Evolutionary conservation across 2,888 invertebrate genomes (phyloP), one percentile per base, ranked within the genome.

Genomic region (Nematopogon swammerdamellus): DNA sequence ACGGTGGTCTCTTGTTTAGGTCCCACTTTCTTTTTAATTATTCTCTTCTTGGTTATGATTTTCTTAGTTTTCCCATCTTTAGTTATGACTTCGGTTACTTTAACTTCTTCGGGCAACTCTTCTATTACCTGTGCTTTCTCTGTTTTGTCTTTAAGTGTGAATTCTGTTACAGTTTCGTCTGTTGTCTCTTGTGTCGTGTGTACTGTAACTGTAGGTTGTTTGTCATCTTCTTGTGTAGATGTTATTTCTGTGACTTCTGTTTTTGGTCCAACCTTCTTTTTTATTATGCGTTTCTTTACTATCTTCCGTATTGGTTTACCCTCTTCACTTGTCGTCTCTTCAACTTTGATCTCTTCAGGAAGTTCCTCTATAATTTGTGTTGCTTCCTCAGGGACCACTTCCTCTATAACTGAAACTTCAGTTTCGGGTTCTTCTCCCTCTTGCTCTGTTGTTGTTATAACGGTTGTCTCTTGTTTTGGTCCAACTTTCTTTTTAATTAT

Each of bases 1-100:
- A 59, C 65, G 1, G 63, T 59, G 1, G 66, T 57, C 51, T 76
- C 73, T 51, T 71, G 66, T 5, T 63, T 55, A 0, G 58, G 54
- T 0, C 65, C 62, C 60, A 68, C 58, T 59, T 70, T 46, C 58
- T 59, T 56, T 53, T 56, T 60, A 52, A 53, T 63, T 55, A 30
- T 59, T 63, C 50, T 59, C 49, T 59, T 63, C 29, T 61, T 56
- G 56, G 20, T 64, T 45, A 64, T 60, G 58, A 45, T 58, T 56
- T 64, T 61, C 56, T 55, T 55, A 48, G 54, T 56, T 47, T 63
- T 59, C 14, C 61, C 60, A 52, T 58, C 55, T 11, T 53, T 49
- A 1, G 59, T 60, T 19, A 52, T 18, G 47, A 56, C 55, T 48
- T 64, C 59, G 2, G 56, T 56, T n/a, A 65, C 62, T 53, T 67